Base-by-base conservation (phyloP, 64 coral and sea anemone species). In the Actinia equina region DNA sequence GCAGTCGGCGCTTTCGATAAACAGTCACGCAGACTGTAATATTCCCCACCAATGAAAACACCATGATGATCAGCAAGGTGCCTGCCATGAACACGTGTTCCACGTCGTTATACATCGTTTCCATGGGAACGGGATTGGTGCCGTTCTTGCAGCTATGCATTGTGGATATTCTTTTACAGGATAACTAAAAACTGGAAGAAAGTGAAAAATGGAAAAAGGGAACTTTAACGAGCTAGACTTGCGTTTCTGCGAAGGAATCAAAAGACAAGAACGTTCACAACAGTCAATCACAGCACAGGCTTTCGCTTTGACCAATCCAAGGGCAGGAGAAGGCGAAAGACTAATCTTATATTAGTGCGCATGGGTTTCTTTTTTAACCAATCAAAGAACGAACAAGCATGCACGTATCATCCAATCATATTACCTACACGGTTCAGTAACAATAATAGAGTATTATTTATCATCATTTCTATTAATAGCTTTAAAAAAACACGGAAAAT, bases 41-140 rank as follows among this genome's bases (percentile, higher is more conserved):
- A 77, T 94, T 94, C 9, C 93, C 93, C 44, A 91, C 65, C 14
- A 94, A 89, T 58, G 85, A 82, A 5, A 86, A 65, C 4, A 85
- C 45, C 85, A 94, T 94, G 79, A 94, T 94, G 56, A 91, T 62
- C 12, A 86, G 26, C 25, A 94, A 56, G 27, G 85, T 84, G 27
- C 62, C 89, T 25, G 65, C 59, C 65, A 91, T 94, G 43, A 94
- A 85, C 52, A 84, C 86, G 58, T 91, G 93, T 26, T 94, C 93
- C 1, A 89, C 20, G 20, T 89, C 88, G 17, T 42, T 89, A 27
- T 89, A 71, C 87, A 62, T 62, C 19, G 54, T 22, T 78, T 60
- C 60, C 77, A 78, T 46, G 30, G 74, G 53, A 43, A 79, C 76
- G 23, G 77, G 22, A 22, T 77, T 63, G 12, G 53, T 44, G 54